Evolutionary conservation across 2,888 invertebrate genomes (phyloP), one percentile per base, ranked within the genome.

Genomic region (Xiphydria camelus): DNA sequence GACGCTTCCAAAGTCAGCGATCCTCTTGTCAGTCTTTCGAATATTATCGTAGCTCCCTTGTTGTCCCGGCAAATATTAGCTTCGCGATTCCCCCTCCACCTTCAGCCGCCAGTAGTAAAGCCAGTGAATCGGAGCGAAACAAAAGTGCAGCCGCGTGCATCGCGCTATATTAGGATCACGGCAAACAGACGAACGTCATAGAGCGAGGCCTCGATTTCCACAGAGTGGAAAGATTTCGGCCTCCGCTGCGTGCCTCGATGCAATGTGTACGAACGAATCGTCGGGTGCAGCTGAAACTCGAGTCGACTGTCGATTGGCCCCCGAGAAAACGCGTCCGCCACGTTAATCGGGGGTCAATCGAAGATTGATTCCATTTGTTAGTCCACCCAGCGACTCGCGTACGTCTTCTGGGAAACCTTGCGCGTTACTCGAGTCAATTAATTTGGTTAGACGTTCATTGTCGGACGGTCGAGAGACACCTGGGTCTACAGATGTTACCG

Each of bases 201-300:
- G 9, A 14, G 15, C 1, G n/a, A 9, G 31, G 39, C 21, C n/a
- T n/a, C 23, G n/a, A 9, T 44, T 44, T 39, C 39, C 44, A 40
- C 31, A 20, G 38, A 38, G n/a, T n/a, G n/a, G 44, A 38, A 44
- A 44, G 31, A 44, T 44, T 44, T 39, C 29, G 25, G 20, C 29
- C 21, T 15, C 20, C 2, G 7, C 15, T 7, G 23, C 7, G 29
- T 22, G 4, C 35, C n/a, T n/a, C n/a, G n/a, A n/a, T n/a, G n/a
- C n/a, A n/a, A n/a, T n/a, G n/a, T n/a, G n/a, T n/a, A n/a, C n/a
- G n/a, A n/a, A n/a, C n/a, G n/a, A n/a, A n/a, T n/a, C n/a, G n/a
- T n/a, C n/a, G n/a, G n/a, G n/a, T n/a, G n/a, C n/a, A n/a, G n/a
- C n/a, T n/a, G n/a, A n/a, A n/a, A n/a, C n/a, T n/a, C n/a, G n/a